Conservation (phyloP, 2,113 vertebrate genomes). For the Dascyllus trimaculatus region DNA sequence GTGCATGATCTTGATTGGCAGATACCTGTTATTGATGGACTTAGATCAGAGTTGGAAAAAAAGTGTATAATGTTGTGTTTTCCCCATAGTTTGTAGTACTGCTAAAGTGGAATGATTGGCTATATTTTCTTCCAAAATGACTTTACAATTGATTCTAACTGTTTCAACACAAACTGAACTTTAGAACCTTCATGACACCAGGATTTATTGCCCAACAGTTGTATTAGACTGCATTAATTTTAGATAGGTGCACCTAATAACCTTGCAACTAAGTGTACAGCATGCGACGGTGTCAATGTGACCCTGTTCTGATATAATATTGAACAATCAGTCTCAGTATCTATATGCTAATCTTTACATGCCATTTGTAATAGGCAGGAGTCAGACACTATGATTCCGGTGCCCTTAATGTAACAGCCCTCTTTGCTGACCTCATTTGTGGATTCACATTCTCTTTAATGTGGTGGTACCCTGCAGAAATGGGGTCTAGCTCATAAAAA, state of each 20-base stretch:
- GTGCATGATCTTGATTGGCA: not conserved
- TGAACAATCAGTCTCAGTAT: constrained; percentile 33
- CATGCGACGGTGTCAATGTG: constrained; percentile 24
- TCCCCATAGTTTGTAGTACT: not conserved
- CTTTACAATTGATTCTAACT: not conserved
- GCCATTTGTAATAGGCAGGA: constrained; percentile 44
- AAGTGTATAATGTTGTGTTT: not conserved
- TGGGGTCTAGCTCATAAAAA: constrained; percentile 52
- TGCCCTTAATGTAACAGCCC: constrained; percentile 41
- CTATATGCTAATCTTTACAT: constrained; percentile 46
- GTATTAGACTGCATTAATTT: constrained; percentile 5
- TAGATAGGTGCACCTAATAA: not conserved
- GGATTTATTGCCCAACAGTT: not conserved
- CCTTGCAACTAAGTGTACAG: not conserved
- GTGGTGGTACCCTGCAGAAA: constrained; percentile 54
- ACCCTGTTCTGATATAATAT: constrained; percentile 34
- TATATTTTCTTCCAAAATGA: not conserved
- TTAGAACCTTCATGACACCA: not conserved
- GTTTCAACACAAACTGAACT: not conserved
- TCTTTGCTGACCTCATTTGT: constrained; percentile 66
- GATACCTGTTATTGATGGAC: not conserved
- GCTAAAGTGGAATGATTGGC: not conserved
- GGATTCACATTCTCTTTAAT: constrained; percentile 63
- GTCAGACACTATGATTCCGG: constrained; percentile 47
- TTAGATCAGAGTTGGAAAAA: no score